phyloP scores from a whole-genome alignment of 2,888 invertebrate species.

The Epinotia ramella region DNA sequence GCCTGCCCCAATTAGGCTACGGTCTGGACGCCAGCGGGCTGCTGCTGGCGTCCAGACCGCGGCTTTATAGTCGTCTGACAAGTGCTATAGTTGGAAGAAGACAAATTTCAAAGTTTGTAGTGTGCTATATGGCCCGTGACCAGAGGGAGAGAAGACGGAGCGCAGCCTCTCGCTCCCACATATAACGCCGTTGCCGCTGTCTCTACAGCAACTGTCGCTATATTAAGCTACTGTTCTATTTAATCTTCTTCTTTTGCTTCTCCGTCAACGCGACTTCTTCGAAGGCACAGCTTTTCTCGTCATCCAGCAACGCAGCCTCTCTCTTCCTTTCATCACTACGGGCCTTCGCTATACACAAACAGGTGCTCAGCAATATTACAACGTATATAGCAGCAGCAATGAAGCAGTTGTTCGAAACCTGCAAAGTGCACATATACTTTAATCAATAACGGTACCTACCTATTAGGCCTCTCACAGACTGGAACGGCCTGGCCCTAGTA shows the following conservation, averaged over 20 bases:
- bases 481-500: too few species aligned
- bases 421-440: conserved; percentile 57
- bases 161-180: too few species aligned
- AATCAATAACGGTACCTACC: background rate
- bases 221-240: conserved; percentile 9
- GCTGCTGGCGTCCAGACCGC: too few species aligned
- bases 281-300: conserved; percentile 56
- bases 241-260: conserved; percentile 37
- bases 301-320: conserved; percentile 54
- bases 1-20: too few species aligned
- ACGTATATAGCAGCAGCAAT: conserved; percentile 94
- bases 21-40: too few species aligned
- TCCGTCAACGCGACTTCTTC: conserved; percentile 47
- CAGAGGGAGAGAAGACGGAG: too few species aligned
- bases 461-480: too few species aligned
- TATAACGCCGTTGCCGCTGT: too few species aligned
- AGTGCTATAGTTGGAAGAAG: too few species aligned
- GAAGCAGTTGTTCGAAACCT: conserved; percentile 95
- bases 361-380: conserved; percentile 84
- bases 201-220: background rate
- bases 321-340: conserved; percentile 45
- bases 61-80: too few species aligned
- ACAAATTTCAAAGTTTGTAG: too few species aligned
- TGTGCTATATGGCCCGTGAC: too few species aligned
- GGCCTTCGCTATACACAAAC: conserved; percentile 56